Evolutionary conservation across 2,113 vertebrate genomes (phyloP).

Genomic region (Trematomus loennbergii): DNA sequence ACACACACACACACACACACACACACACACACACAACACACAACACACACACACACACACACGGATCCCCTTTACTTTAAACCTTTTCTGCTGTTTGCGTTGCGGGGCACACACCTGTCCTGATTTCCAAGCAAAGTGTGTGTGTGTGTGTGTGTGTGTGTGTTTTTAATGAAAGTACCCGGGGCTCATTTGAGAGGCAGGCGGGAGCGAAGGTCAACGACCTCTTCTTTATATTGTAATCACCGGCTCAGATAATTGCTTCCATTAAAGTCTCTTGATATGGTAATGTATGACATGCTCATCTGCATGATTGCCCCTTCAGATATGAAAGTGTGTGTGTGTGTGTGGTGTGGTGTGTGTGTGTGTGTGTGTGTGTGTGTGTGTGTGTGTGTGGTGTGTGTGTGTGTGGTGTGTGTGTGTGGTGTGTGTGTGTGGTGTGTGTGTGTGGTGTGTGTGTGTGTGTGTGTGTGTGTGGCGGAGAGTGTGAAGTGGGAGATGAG

Average conservation of each 20-base stretch:
- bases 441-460: background rate
- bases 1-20: no score
- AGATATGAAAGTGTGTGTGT: conserved; percentile 16
- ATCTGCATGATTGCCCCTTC: conserved; percentile 69
- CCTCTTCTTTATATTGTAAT: conserved; percentile 70
- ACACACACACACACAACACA: no score
- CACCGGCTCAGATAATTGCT: conserved; percentile 70
- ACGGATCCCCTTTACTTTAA: background rate
- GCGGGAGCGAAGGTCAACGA: conserved; percentile 62
- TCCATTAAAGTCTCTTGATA: conserved; percentile 75
- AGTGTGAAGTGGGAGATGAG: conserved; percentile 4
- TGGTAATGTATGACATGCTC: conserved; percentile 71
- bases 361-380: background rate
- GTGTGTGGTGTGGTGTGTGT: background rate
- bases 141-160: conserved; percentile 2
- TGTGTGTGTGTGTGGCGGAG: background rate
- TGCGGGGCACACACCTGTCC: conserved; percentile 37
- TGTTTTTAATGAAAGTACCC: conserved; percentile 35
- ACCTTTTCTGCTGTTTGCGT: conserved; percentile 42
- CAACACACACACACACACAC: background rate
- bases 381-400: background rate
- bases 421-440: conserved; percentile 10
- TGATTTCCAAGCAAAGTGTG: conserved; percentile 1
- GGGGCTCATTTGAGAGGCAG: conserved; percentile 35
- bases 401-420: conserved; percentile 6